Evolutionary conservation across 2,797 vertebrate species (phyloP).

Genomic region (Parotocinclus haroldoi): DNA sequence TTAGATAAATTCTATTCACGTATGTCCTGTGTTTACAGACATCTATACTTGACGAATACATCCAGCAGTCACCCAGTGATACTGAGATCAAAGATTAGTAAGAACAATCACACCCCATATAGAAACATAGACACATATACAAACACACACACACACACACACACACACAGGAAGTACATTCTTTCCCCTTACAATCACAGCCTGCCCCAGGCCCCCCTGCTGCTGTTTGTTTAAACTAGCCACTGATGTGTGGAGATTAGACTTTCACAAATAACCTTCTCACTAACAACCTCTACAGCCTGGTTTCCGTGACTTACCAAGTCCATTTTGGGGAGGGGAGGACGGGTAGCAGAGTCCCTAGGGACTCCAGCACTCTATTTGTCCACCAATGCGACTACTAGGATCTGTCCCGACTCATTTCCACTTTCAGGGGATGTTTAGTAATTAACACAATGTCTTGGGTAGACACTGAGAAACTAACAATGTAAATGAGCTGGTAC

Average conservation of each 20-base stretch:
- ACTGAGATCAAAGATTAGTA: no score
- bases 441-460: no score
- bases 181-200: constrained; percentile 80
- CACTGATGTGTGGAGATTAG: constrained; percentile 75
- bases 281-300: constrained; percentile 55
- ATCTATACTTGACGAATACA: no score
- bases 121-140: constrained; percentile 43
- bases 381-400: no score
- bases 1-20: no score
- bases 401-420: no score
- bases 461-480: no score
- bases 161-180: constrained; percentile 81
- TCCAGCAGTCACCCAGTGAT: no score
- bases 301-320: constrained; percentile 39
- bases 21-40: no score
- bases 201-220: constrained; percentile 51
- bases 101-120: no score
- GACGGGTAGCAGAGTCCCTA: constrained; percentile 41
- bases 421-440: no score
- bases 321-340: constrained; percentile 18
- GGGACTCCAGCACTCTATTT: constrained; percentile 6
- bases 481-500: no score
- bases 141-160: constrained; percentile 55
- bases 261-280: constrained; percentile 59
- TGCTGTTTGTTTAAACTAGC: constrained; percentile 78